These are phyloP conservation scores for Ispidina lecontei DNA, from an alignment of 2,797 vertebrate species.

Conservation along the genomic window DNA sequence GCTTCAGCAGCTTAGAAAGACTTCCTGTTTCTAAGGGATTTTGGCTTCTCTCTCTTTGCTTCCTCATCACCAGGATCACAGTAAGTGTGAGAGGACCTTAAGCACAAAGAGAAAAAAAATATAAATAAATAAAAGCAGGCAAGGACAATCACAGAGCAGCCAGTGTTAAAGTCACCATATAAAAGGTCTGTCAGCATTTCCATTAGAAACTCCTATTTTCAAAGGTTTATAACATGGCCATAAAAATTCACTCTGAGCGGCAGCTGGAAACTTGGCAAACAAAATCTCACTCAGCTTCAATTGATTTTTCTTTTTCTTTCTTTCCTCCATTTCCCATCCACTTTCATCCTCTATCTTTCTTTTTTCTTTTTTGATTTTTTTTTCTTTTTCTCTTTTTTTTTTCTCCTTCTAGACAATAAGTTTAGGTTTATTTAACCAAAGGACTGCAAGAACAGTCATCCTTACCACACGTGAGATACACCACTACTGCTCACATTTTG, in stretches of 20 bases:
- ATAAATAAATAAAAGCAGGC: slow-evolving; percentile 42
- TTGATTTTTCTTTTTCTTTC: slow-evolving; percentile 56
- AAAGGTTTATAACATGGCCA: slow-evolving; percentile 76
- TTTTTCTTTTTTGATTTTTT: background rate
- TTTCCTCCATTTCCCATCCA: background rate
- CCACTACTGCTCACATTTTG: background rate
- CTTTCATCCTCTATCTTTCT: background rate
- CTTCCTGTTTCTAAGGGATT: background rate
- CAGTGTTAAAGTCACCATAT: slow-evolving; percentile 60
- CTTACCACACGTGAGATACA: background rate
- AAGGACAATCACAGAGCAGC: slow-evolving; percentile 41
- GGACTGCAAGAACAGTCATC: background rate
- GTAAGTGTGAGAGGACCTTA: slow-evolving; percentile 6
- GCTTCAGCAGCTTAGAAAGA: background rate
- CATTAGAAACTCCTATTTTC: slow-evolving; percentile 78
- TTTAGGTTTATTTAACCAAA: background rate
- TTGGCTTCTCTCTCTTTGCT: background rate
- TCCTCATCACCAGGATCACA: background rate
- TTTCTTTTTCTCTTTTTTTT: too few species aligned
- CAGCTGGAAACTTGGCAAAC: slow-evolving; percentile 62
- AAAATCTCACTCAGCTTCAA: slow-evolving; percentile 1
- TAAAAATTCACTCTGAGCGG: slow-evolving; percentile 78
- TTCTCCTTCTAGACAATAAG: background rate
- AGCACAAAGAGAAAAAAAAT: slow-evolving; percentile 20
- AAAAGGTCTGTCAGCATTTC: slow-evolving; percentile 73